A percentile compares a stretch with the other conserved stretches of the same genome.
These are phyloP conservation scores for Saturnia japonica DNA, from an alignment of 2,888 invertebrate genomes.

Conservation along the genomic window DNA sequence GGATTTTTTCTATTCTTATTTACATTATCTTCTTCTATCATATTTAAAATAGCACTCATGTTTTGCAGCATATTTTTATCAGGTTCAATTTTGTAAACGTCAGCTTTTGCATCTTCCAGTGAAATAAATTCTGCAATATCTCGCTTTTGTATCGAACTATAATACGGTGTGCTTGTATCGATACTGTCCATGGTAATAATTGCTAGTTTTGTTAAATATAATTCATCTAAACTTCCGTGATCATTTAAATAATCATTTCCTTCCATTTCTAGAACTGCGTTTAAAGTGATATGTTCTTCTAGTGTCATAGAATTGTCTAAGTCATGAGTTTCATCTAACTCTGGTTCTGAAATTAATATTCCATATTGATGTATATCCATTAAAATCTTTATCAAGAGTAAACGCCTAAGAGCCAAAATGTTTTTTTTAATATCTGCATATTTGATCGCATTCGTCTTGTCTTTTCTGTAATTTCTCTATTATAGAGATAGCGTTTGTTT, in stretches of 20 bases:
- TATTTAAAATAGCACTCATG: not conserved
- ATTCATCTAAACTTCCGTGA: conserved; percentile 58
- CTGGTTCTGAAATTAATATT: conserved; percentile 50
- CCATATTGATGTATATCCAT: not conserved
- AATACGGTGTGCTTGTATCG: conserved; percentile 35
- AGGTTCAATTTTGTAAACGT: conserved; percentile 18
- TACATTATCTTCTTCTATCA: not conserved
- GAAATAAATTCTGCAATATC: conserved; percentile 40
- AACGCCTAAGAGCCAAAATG: too few relatives aligned
- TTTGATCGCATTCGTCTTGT: not conserved
- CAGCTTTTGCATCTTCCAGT: conserved; percentile 24
- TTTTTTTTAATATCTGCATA: not conserved
- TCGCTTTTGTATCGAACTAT: conserved; percentile 50
- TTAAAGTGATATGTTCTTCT: conserved; percentile 58
- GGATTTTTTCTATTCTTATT: conserved; percentile 18
- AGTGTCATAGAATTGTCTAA: conserved; percentile 46
- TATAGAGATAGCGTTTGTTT: not conserved
- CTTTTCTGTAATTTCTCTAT: not conserved
- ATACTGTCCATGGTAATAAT: conserved; percentile 51
- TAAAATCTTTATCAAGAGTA: not conserved
- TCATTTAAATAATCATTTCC: conserved; percentile 48
- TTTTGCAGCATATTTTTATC: conserved; percentile 13
- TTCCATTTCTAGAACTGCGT: conserved; percentile 61
- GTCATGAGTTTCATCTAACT: conserved; percentile 42
- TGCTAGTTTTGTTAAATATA: conserved; percentile 62